Percentiles rank a stretch among this genome's conserved stretches.
Conservation (phyloP, 2,113 vertebrate genomes). For the Salvelinus alpinus region DNA sequence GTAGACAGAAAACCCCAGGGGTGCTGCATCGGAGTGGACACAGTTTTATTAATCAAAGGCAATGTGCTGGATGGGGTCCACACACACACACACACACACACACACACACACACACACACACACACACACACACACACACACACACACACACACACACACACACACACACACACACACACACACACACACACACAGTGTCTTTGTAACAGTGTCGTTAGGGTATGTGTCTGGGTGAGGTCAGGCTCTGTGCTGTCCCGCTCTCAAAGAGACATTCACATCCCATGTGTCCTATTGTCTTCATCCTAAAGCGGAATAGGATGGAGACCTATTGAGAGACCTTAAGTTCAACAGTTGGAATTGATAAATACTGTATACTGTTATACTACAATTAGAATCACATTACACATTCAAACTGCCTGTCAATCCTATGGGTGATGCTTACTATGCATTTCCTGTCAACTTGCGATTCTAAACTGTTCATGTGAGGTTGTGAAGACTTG, state of each 20-base stretch:
- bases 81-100: not conserved
- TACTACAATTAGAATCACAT: too few relatives aligned
- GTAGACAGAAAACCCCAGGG: too few relatives aligned
- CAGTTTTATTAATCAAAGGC: slow-evolving; percentile 66
- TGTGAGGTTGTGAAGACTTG: too few relatives aligned
- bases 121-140: slow-evolving; percentile 25
- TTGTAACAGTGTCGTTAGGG: slow-evolving; percentile 69
- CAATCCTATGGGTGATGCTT: too few relatives aligned
- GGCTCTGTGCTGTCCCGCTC: slow-evolving; percentile 37
- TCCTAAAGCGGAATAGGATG: slow-evolving; percentile 31
- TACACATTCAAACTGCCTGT: too few relatives aligned
- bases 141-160: slow-evolving; percentile 1
- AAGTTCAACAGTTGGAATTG: slow-evolving; percentile 20
- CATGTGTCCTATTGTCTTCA: slow-evolving; percentile 61
- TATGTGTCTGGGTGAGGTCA: slow-evolving; percentile 64
- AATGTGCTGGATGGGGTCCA: slow-evolving; percentile 54
- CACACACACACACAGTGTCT: slow-evolving; percentile 44
- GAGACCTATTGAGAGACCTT: slow-evolving; percentile 7
- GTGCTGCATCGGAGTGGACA: slow-evolving; percentile 28
- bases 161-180: slow-evolving; percentile 10
- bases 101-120: slow-evolving; percentile 10
- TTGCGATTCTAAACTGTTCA: too few relatives aligned
- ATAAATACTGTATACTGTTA: too few relatives aligned
- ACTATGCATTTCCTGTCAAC: too few relatives aligned
- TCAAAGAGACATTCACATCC: slow-evolving; percentile 63